Evolutionary conservation across 2,888 invertebrate genomes (phyloP).

Genomic region (Temnothorax ravouxi): DNA sequence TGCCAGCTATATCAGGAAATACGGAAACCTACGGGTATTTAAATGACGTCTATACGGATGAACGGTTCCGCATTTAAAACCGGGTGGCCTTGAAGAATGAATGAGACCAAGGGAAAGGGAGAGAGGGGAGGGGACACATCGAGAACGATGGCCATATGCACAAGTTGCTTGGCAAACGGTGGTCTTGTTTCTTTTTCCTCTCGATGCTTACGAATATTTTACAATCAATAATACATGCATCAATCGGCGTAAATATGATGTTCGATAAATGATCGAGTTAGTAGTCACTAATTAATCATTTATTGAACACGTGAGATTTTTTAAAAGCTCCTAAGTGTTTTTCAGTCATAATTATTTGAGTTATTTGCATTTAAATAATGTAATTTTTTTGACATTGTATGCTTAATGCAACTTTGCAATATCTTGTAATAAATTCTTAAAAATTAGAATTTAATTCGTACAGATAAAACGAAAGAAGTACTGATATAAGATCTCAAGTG

Average conservation of each 20-base stretch:
- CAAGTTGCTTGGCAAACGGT: not conserved
- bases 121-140: conserved; percentile 55
- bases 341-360: not conserved
- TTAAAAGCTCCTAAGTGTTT: not conserved
- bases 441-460: not conserved
- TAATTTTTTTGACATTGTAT: conserved; percentile 8
- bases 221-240: not conserved
- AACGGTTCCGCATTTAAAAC: conserved; percentile 70
- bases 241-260: not conserved
- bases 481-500: not conserved
- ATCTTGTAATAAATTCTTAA: not conserved
- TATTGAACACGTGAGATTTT: not conserved
- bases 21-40: conserved; percentile 56
- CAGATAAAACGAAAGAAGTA: not conserved
- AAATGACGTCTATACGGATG: conserved; percentile 61
- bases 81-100: conserved; percentile 64
- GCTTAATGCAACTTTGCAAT: not conserved
- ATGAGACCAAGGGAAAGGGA: conserved; percentile 54
- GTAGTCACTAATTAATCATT: not conserved
- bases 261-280: not conserved
- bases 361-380: not conserved
- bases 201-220: conserved; percentile 10
- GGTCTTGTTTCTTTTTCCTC: conserved; percentile 12
- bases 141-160: conserved; percentile 52
- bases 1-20: conserved; percentile 61